Conservation (phyloP, 2,888 invertebrate genomes). For the Bhutanitis thaidina region DNA sequence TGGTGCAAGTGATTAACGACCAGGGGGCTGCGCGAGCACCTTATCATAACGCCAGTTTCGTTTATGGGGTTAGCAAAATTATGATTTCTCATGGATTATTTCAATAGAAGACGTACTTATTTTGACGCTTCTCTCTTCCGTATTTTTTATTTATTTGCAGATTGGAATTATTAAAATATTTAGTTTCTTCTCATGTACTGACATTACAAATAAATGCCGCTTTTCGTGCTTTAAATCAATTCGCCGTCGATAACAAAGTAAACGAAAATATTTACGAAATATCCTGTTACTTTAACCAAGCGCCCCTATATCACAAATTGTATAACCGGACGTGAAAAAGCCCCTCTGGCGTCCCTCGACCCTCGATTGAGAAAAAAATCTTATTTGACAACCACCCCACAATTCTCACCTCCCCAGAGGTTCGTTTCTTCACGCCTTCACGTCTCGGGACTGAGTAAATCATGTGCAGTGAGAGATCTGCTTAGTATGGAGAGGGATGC, state of each 20-base stretch:
- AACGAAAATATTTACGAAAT: neutral
- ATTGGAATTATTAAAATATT: no score
- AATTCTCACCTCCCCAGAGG: constrained; percentile 59
- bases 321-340: constrained; percentile 51
- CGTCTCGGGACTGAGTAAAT: constrained; percentile 38
- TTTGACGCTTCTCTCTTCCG: no score
- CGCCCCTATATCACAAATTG: constrained; percentile 50
- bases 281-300: constrained; percentile 15
- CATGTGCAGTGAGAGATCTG: constrained; percentile 37
- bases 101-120: no score
- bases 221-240: no score
- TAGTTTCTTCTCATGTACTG: no score
- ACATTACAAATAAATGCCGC: no score
- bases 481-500: neutral
- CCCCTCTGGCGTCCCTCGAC: constrained; percentile 29
- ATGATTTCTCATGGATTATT: no score
- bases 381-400: constrained; percentile 67
- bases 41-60: neutral
- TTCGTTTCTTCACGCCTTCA: constrained; percentile 37
- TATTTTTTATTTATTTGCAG: no score
- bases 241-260: neutral
- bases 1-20: neutral
- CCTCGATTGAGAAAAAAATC: constrained; percentile 74
- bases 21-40: no score
- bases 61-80: no score